Base-by-base conservation (phyloP, 2,888 invertebrate genomes). In the Saturnia japonica region DNA sequence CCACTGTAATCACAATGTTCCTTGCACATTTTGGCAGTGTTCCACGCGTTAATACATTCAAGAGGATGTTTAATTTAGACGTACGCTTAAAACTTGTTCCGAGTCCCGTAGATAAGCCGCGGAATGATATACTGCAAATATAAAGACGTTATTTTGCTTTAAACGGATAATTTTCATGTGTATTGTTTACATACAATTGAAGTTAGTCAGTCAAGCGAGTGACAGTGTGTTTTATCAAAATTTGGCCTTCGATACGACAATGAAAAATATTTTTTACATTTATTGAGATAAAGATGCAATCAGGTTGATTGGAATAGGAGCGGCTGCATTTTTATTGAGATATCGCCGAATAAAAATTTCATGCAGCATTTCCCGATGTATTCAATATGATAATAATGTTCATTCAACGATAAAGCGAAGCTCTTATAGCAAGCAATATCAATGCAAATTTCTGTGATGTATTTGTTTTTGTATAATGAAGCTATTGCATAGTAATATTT, bases 221-320 rank as follows among this genome's bases (percentile, higher is more conserved):
- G 77, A 76, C 68, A 54, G 9, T 40, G 68, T 16, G 40, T 45
- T 79, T 80, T 81, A 80, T 78, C 78, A 82, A 79, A 79, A 75
- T 82, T 81, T 86, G 85, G 74, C 84, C 76, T 88, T 88, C 84
- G 79, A 87, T 88, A 87, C 89, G 78, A 68, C 72, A 75, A 75
- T 72, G 72, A 40, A 64, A 40, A 11, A 40, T n/a, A 40, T 1
- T 9, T n/a, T 40, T 77, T 86, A 78, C 77, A 68, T 68, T 76
- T 57, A 54, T 70, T 66, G n/a, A 43, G 4, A 68, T 78, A 81
- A 74, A 75, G 74, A 70, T 72, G 72, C 76, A 74, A 78, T 75
- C 80, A 72, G 74, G 70, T 54, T n/a, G n/a, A 22, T 22, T 22
- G 9, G 9, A 71, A 57, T 72, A 68, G 62, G 74, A 76, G 1